phyloP scores from a whole-genome alignment of 2,797 vertebrate species.

The Clarias platycephalus region DNA sequence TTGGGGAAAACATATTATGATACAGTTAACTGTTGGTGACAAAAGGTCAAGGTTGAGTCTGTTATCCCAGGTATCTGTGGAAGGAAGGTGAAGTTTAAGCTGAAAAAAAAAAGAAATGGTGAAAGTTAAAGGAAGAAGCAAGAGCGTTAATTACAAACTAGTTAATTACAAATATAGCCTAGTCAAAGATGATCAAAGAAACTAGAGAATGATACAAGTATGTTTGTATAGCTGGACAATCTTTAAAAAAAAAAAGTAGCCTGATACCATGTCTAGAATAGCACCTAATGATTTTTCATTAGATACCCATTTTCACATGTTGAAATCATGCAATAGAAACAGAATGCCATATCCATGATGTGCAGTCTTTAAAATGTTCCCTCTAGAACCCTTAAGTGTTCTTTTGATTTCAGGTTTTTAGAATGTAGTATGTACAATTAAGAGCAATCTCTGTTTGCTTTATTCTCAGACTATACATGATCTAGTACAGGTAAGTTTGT shows the following conservation, averaged over 20 bases:
- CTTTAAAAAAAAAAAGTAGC: background rate
- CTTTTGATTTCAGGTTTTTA: background rate
- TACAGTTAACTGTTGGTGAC: background rate
- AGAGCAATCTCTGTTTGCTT: background rate
- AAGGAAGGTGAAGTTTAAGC: background rate
- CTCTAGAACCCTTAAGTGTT: background rate
- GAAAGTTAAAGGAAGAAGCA: constrained; percentile 7
- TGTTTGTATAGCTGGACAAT: background rate
- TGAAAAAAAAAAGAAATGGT: constrained; percentile 26
- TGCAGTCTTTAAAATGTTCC: background rate
- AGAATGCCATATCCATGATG: background rate
- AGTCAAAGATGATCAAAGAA: background rate
- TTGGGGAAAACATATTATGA: background rate
- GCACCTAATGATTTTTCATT: background rate
- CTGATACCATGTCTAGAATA: background rate
- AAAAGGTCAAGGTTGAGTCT: background rate
- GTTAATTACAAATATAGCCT: background rate
- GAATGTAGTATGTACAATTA: background rate
- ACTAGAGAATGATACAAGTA: background rate
- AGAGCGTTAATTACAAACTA: background rate
- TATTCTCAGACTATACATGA: background rate
- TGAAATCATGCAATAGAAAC: background rate
- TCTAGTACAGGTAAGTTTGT: background rate
- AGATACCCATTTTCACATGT: background rate
- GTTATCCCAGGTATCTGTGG: constrained; percentile 6